Base-by-base conservation (phyloP, 53 echinoderm and acorn worm genomes). In the Stichopus horrens region DNA sequence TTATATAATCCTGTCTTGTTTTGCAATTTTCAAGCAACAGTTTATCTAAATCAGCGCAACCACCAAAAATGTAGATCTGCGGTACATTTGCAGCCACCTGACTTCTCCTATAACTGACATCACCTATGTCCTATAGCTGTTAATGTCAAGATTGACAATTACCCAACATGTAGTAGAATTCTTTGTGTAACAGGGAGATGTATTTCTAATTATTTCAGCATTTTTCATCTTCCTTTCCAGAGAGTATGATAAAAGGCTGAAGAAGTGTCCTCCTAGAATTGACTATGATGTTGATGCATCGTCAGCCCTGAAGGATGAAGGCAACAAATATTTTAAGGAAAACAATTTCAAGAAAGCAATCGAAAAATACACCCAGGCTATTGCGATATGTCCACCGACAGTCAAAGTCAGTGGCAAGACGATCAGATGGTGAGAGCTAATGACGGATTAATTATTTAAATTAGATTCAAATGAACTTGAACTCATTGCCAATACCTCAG, bases 261-360 rank as follows among this genome's bases (percentile, higher is more conserved):
- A 7, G 37, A 8, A 60, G 16, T 7, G 20, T 0, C 83, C 83
- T 14, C 58, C 21, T 0, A 20, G 58, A 8, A 7, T 21, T 9
- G 13, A 20, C 8, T 83, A 55, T 37, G 23, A 59, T 63, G 7
- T 63, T 9, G 83, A 83, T 3, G 5, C 9, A 63, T 57, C 83
- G 18, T 83, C 83, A 5, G 59, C 6, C 11, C 83, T 83, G 23
- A 83, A 83, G 23, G 83, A 83, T 5, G 83, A 83, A 11, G 83
- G 83, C 23, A 83, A 83, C 83, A 63, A 23, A 21, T 59, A 9
- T 8, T 83, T 83, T 63, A 58, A 63, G 21, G 19, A 59, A 6
- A 63, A 63, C 55, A 8, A 23, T 6, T 83, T 59, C 18, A 14
- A 57, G 13, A 10, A 83, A 57, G 83, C 83, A 9, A 59, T 83